Base-by-base conservation (phyloP, 2,113 vertebrate species). In the Antennarius striatus region DNA sequence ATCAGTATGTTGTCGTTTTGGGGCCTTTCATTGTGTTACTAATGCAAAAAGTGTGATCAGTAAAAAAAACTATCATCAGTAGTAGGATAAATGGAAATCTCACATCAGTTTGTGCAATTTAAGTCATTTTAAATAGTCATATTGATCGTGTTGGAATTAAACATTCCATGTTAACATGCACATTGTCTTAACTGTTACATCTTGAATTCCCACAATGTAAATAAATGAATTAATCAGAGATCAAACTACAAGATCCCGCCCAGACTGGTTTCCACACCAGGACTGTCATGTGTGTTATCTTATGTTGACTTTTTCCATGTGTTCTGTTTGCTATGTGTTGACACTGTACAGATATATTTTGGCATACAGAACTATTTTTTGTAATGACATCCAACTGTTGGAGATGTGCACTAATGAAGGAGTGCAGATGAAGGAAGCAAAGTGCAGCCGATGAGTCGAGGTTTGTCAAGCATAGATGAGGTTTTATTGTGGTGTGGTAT, bases 311-410 rank as follows among this genome's bases (percentile, higher is more conserved):
- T 77, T 70, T 56, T 56, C 55, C 71, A 83, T 73, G 47, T 54
- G 36, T 79, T 72, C 22, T 22, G 22, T 79, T 10, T 74, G 72
- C 56, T 78, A 73, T 88, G 78, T 71, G 85, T 92, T 88, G 79
- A 88, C 89, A 83, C 84, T 92, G 91, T 92, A 92, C 90, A 92
- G 85, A 91, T 92, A 91, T 93, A 92, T 92, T 93, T 93, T 93
- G 89, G 81, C 90, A 91, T 91, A 91, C 86, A 89, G 86, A 91
- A 89, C 71, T 92, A 92, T 93, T 92, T 93, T 91, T 93, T 89
- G 83, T 85, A 92, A 75, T 17, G 68, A 79, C 83, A 88, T 91
- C 84, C 86, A 80, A 57, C 57, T 69, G 73, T 73, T 62, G 80
- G 84, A 83, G 75, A 76, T 81, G 85, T 80, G 78, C 51, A 60